Evolutionary conservation across 1,140 invertebrate species (phyloP).

Genomic region (Tetramorium simillimum): DNA sequence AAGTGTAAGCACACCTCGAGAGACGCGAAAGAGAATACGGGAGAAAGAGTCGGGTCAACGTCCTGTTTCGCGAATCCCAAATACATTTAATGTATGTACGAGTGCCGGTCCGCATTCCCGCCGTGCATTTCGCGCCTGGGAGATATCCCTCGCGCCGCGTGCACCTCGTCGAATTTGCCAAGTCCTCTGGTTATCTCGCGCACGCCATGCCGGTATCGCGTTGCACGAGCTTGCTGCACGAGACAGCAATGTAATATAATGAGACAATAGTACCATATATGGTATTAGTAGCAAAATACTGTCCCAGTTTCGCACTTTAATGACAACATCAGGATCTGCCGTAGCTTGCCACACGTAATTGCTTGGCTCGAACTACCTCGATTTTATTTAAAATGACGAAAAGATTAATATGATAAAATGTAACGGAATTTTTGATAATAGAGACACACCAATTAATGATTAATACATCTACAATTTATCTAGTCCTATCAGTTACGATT

Average conservation of each 20-base stretch:
- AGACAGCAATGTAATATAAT: neutral
- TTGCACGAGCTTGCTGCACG: neutral
- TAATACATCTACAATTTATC: neutral
- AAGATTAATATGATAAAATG: neutral
- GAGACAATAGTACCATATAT: neutral
- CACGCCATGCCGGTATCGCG: neutral
- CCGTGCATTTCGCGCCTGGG: slow-evolving; percentile 6
- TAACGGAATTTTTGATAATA: neutral
- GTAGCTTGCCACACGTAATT: neutral
- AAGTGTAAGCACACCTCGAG: slow-evolving; percentile 29
- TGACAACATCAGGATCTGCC: neutral
- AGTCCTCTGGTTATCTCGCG: slow-evolving; percentile 43
- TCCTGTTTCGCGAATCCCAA: slow-evolving; percentile 61
- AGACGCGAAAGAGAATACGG: slow-evolving; percentile 8
- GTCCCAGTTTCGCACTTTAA: neutral
- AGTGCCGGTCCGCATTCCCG: neutral
- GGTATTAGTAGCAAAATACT: neutral
- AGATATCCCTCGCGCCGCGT: slow-evolving; percentile 19
- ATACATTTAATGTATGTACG: slow-evolving; percentile 66
- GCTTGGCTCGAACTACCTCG: neutral
- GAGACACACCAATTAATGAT: neutral
- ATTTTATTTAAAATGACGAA: neutral
- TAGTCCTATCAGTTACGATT: neutral
- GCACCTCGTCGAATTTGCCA: slow-evolving; percentile 30
- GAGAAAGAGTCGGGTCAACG: slow-evolving; percentile 64